Evolutionary conservation across 2,888 invertebrate genomes (phyloP).

Genomic region (Cryptocheilus praepositus): DNA sequence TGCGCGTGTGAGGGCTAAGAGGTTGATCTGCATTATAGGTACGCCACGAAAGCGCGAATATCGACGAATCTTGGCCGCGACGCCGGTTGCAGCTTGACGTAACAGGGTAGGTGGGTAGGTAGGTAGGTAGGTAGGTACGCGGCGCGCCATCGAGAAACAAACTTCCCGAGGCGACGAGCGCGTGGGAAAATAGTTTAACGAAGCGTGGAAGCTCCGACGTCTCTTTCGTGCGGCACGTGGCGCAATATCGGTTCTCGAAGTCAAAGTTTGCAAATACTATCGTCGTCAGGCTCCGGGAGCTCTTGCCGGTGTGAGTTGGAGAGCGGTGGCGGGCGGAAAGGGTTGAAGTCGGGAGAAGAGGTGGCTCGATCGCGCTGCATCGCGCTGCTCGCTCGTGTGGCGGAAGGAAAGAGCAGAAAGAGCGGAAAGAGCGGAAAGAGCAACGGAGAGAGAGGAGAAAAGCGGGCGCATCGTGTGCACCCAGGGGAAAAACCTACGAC

Average conservation of each 20-base stretch:
- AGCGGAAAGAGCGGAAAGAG: neutral
- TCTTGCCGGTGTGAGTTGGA: no score
- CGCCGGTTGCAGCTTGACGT: no score
- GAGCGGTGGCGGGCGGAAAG: neutral
- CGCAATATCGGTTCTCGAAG: constrained; percentile 35
- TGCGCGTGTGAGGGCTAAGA: no score
- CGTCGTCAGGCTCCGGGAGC: constrained; percentile 8
- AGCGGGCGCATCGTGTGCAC: constrained; percentile 32
- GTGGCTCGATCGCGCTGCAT: neutral
- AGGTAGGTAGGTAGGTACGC: neutral
- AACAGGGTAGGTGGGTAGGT: no score
- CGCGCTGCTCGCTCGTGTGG: neutral
- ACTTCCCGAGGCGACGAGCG: neutral
- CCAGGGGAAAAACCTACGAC: constrained; percentile 31
- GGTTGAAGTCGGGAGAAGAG: neutral
- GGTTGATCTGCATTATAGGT: no score
- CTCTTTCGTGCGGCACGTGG: constrained; percentile 30
- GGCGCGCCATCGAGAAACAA: constrained; percentile 14
- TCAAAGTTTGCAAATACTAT: constrained; percentile 41
- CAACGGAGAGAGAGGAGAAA: neutral
- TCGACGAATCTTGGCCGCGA: no score
- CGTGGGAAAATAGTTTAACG: constrained; percentile 11
- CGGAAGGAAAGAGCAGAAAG: neutral
- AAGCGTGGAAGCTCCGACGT: constrained; percentile 12
- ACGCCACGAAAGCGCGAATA: no score